Base-by-base conservation (phyloP, 2,888 invertebrate species). In the Geophilus truncorum region DNA sequence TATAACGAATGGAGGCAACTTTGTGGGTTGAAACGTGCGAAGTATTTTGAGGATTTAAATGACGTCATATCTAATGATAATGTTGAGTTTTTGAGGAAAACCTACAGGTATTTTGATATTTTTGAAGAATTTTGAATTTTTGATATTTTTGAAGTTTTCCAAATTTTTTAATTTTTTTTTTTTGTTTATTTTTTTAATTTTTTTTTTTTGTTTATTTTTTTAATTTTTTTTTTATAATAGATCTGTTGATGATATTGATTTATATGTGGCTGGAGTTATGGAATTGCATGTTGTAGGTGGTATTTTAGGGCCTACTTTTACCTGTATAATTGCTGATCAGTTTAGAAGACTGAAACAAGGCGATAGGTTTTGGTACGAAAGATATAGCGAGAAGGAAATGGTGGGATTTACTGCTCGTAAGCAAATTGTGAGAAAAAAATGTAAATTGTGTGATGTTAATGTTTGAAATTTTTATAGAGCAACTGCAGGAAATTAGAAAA, bases 1-100 rank as follows among this genome's bases (percentile, higher is more conserved):
- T 84, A 84, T 57, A 83, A 84, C 25, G 83, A 82, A 21, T 83
- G 82, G 82, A 25, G 84, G n/a, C 81, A 81, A 57, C 79, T 82
- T 25, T 84, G 84, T 77, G 82, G 83, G 0, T 62, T 84, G 7
- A 80, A 82, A 0, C 78, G 81, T 15, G 62, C 82, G 23, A 45
- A 80, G 4, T 78, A 80, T 10, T 84, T 84, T 36, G 79, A 82
- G n/a, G 83, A 84, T 9, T 76, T 84, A 23, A 62, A 28, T 1
- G 51, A 23, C 0, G 80, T 83, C 12, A 81, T 84, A 70, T 75
- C 82, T 7, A 5, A 3, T 30, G 75, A 75, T 7, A 75, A 30
- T 30, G 30, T 75, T 28, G 75, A 75, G 4, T 30, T 12, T 28
- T 30, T 75, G 10, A 25, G 23, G 4, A 15, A 30, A 30, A 30